Conservation (phyloP, 2,797 vertebrate genomes). For the Helicolenus hilgendorfi region DNA sequence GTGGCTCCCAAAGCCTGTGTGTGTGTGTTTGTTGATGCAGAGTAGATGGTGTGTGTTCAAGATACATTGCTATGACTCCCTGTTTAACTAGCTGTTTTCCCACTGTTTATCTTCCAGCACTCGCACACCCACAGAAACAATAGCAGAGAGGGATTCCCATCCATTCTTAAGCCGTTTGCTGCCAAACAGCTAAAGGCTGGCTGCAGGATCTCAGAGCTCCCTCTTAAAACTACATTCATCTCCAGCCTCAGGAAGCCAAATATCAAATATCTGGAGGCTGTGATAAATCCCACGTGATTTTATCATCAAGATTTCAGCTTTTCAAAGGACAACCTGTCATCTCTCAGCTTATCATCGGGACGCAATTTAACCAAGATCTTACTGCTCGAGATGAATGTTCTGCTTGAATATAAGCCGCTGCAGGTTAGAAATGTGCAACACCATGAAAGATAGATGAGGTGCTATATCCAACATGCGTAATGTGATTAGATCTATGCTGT, state of each 20-base stretch:
- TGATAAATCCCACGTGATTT: conserved; percentile 56
- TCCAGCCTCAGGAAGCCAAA: conserved; percentile 44
- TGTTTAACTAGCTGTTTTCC: conserved; percentile 29
- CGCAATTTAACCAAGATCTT: conserved; percentile 35
- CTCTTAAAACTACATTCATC: conserved; percentile 30
- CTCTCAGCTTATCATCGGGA: conserved; percentile 44
- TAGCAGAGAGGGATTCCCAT: conserved; percentile 28
- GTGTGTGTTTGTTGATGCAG: conserved; percentile 28
- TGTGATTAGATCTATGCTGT: conserved; percentile 1
- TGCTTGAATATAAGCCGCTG: background rate
- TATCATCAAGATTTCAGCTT: conserved; percentile 40
- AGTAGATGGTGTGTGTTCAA: conserved; percentile 25
- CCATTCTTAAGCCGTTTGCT: conserved; percentile 25
- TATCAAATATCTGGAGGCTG: conserved; percentile 34
- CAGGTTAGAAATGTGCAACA: conserved; percentile 40
- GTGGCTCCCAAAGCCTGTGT: background rate
- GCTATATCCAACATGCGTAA: conserved; percentile 11
- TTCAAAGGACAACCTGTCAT: conserved; percentile 49
- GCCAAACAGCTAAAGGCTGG: conserved; percentile 21
- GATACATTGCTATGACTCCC: conserved; percentile 31
- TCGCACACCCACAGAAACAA: conserved; percentile 10
- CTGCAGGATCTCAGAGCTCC: conserved; percentile 35
- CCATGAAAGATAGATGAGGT: conserved; percentile 47
- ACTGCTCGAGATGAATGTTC: conserved; percentile 13
- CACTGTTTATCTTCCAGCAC: conserved; percentile 44